These are phyloP conservation scores for Jaculus jaculus DNA, from an alignment of 2,113 vertebrate species.

Conservation along the genomic window DNA sequence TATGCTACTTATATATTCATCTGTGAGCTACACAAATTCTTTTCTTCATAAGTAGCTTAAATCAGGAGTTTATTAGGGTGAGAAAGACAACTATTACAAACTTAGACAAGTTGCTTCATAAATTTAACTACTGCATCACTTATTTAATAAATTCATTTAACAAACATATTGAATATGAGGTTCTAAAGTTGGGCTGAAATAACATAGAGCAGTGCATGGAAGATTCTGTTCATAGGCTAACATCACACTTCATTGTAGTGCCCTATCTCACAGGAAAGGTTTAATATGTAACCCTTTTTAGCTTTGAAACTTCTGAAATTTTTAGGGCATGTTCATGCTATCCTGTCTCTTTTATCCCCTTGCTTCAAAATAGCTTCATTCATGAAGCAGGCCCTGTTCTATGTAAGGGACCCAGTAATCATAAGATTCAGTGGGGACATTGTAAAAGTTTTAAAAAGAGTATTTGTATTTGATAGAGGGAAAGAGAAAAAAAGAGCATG, in stretches of 20 bases:
- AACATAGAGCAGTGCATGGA: not conserved
- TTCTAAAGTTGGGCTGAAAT: not conserved
- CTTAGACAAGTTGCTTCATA: not conserved
- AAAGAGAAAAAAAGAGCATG: no score
- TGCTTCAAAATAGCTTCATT: not conserved
- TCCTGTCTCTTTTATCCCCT: not conserved
- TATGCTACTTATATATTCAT: not conserved
- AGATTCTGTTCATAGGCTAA: not conserved
- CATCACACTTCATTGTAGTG: not conserved
- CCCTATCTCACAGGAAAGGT: not conserved
- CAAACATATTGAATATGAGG: not conserved
- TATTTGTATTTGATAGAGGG: no score
- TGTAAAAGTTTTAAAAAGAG: not conserved
- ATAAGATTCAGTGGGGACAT: not conserved
- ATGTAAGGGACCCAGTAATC: not conserved
- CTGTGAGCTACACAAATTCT: no score
- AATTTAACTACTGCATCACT: constrained; percentile 1
- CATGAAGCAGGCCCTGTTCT: not conserved
- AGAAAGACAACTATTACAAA: not conserved
- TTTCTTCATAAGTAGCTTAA: no score
- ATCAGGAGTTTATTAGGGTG: not conserved
- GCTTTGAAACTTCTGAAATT: not conserved
- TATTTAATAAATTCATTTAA: not conserved
- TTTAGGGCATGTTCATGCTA: not conserved
- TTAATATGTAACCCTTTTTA: not conserved